A percentile compares a stretch with the other conserved stretches of the same genome.
Evolutionary conservation across 2,797 vertebrate species (phyloP).

Genomic region (Mormyrops attenuatus): DNA sequence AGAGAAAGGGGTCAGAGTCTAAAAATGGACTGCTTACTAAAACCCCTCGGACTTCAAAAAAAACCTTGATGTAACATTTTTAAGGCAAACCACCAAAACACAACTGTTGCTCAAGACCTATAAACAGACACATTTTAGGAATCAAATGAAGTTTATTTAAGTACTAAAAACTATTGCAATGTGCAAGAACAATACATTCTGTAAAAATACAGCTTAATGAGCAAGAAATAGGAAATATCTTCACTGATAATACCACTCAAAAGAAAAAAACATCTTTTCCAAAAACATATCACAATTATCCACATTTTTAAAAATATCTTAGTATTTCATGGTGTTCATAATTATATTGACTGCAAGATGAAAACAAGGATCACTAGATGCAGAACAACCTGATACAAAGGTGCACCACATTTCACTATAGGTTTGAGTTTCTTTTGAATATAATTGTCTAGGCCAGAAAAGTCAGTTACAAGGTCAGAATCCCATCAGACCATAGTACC

Average conservation of each 20-base stretch:
- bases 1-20: conserved; percentile 54
- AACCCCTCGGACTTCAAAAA: conserved; percentile 36
- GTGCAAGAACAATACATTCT: background rate
- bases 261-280: background rate
- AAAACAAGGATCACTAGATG: background rate
- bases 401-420: background rate
- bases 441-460: background rate
- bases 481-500: background rate
- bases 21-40: conserved; percentile 55
- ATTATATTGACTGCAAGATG: background rate
- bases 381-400: background rate
- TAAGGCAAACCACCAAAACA: conserved; percentile 3
- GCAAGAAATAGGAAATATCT: background rate
- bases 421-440: background rate
- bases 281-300: background rate
- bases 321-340: background rate
- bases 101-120: conserved; percentile 8
- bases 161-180: background rate
- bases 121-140: background rate
- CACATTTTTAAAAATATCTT: background rate
- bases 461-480: background rate
- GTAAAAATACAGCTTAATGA: background rate
- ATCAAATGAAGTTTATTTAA: background rate
- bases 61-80: conserved; percentile 25
- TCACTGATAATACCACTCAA: background rate